Evolutionary conservation across 2,797 vertebrate species (phyloP).

Genomic region (Sebastes glaucus): DNA sequence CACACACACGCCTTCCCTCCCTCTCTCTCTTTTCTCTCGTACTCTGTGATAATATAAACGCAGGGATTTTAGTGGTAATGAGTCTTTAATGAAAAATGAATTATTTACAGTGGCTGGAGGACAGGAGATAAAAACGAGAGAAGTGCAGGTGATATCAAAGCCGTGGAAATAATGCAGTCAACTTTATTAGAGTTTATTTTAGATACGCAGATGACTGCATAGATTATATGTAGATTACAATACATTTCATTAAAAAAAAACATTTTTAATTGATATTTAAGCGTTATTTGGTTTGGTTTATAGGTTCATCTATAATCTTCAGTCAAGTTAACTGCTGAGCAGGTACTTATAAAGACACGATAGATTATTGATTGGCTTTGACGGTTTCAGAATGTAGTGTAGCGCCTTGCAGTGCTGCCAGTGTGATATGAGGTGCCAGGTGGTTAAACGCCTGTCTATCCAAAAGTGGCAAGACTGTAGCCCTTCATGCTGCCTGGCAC

Average conservation of each 20-base stretch:
- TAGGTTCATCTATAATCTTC: neutral
- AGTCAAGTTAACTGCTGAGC: slow-evolving; percentile 26
- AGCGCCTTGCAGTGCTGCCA: neutral
- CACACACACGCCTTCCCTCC: neutral
- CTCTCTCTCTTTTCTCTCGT: slow-evolving; percentile 21
- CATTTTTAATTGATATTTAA: slow-evolving; percentile 18
- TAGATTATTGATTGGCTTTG: slow-evolving; percentile 30
- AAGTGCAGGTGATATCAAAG: slow-evolving; percentile 64
- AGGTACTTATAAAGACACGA: slow-evolving; percentile 1
- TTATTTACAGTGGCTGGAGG: slow-evolving; percentile 77
- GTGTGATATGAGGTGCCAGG: slow-evolving; percentile 33
- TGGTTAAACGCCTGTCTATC: slow-evolving; percentile 29
- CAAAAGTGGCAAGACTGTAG: neutral
- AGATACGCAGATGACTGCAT: slow-evolving; percentile 8
- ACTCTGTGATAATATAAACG: slow-evolving; percentile 72
- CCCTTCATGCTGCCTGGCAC: slow-evolving; percentile 5
- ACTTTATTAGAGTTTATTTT: slow-evolving; percentile 60
- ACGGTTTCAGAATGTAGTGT: slow-evolving; percentile 11
- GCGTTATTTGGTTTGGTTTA: neutral
- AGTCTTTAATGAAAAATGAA: slow-evolving; percentile 86
- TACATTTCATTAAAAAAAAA: slow-evolving; percentile 1
- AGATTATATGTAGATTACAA: slow-evolving; percentile 12
- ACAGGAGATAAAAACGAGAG: slow-evolving; percentile 56
- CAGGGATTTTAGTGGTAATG: slow-evolving; percentile 79
- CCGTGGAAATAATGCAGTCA: slow-evolving; percentile 35